Conservation (phyloP, 64 coral and sea anemone species). For the Actinia tenebrosa region DNA sequence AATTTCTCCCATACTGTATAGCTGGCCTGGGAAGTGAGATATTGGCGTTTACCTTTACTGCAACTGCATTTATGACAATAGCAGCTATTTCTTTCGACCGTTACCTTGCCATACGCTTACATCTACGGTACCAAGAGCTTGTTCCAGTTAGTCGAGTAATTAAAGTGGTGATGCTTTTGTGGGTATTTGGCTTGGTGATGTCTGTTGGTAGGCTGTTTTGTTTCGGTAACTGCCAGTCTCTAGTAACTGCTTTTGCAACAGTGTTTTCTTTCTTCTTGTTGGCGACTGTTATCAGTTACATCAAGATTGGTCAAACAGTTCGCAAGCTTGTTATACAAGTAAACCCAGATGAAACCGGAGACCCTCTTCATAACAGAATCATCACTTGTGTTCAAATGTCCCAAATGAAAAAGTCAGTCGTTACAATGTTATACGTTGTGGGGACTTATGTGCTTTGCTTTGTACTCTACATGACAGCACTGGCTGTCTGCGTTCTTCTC, state of each 20-base stretch:
- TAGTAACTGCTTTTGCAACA: background rate
- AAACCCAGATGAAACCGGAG: background rate
- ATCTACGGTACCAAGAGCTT: slow-evolving; percentile 1
- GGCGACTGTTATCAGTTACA: background rate
- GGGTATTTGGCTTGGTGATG: background rate
- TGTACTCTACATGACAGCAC: background rate
- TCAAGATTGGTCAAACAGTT: background rate
- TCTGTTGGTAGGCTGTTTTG: background rate
- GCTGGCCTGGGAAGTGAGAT: background rate
- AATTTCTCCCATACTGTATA: background rate
- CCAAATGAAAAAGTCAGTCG: slow-evolving; percentile 1
- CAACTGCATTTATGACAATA: background rate
- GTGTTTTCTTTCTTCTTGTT: background rate
- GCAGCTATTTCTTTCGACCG: slow-evolving; percentile 14
- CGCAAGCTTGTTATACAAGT: background rate
- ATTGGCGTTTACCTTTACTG: background rate
- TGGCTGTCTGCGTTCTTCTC: background rate
- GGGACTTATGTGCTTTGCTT: background rate
- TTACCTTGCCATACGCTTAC: background rate
- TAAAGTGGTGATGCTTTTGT: background rate
- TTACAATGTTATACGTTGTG: slow-evolving; percentile 9
- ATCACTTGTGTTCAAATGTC: background rate
- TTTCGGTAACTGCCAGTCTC: background rate
- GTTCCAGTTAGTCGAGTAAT: background rate
- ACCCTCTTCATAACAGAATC: background rate